These are phyloP conservation scores for Sparidentex hasta DNA, from an alignment of 2,797 vertebrate genomes.

Conservation along the genomic window DNA sequence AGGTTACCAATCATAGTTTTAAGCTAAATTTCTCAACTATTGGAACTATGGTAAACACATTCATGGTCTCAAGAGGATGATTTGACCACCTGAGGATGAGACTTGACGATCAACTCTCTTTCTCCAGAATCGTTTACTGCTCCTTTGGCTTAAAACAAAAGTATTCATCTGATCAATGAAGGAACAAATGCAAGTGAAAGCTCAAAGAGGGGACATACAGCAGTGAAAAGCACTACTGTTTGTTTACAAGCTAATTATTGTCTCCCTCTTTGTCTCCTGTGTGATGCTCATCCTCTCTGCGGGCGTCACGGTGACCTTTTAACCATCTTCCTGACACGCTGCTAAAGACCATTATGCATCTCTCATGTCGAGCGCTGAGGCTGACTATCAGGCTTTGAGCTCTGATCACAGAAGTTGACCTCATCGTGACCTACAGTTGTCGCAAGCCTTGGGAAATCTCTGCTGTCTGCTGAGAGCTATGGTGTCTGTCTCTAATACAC, in stretches of 20 bases:
- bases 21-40: no score
- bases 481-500: not conserved
- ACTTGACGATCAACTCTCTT: no score
- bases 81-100: no score
- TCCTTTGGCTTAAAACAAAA: no score
- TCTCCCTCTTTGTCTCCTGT: conserved; percentile 4
- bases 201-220: not conserved
- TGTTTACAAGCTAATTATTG: not conserved
- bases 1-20: no score
- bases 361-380: conserved; percentile 18
- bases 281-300: conserved; percentile 21
- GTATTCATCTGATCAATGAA: no score
- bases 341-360: conserved; percentile 24
- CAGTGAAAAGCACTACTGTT: not conserved
- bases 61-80: no score
- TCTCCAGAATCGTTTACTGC: no score
- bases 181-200: not conserved
- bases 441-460: conserved; percentile 23
- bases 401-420: conserved; percentile 54
- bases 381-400: conserved; percentile 19
- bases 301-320: conserved; percentile 51
- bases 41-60: no score
- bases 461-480: conserved; percentile 8
- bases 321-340: conserved; percentile 38
- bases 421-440: conserved; percentile 23